Conservation (phyloP, 2,113 vertebrate species). For the Sinocyclocheilus maitianheensis region DNA sequence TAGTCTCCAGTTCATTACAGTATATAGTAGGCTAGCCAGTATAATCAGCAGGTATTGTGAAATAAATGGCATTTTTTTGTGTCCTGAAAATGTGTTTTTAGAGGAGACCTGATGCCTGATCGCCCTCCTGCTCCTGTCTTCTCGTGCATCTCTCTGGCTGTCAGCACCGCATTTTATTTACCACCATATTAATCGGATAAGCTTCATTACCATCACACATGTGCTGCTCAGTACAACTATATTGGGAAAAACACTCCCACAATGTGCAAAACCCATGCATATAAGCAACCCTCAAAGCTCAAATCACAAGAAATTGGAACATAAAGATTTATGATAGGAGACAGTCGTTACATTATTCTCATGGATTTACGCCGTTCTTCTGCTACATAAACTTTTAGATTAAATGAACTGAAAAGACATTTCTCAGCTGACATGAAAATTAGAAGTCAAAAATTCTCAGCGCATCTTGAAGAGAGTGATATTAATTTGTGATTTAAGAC, state of each 20-base stretch:
- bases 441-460: neutral
- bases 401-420: constrained; percentile 1
- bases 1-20: too few species aligned
- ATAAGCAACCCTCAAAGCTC: neutral
- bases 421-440: neutral
- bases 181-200: constrained; percentile 9
- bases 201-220: neutral
- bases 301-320: neutral
- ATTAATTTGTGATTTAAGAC: neutral
- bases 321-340: neutral
- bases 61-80: too few species aligned
- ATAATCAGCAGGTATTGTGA: constrained; percentile 26
- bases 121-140: neutral
- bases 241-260: neutral
- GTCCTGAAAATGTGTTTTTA: neutral
- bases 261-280: neutral
- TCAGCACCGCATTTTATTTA: constrained; percentile 14
- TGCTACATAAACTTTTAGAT: neutral
- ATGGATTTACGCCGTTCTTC: neutral
- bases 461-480: neutral
- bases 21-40: neutral
- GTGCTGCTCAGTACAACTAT: neutral
- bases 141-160: neutral
- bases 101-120: neutral
- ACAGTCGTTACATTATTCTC: neutral